Evolutionary conservation across 2,888 invertebrate genomes (phyloP).

Genomic region (Alcis repandata): DNA sequence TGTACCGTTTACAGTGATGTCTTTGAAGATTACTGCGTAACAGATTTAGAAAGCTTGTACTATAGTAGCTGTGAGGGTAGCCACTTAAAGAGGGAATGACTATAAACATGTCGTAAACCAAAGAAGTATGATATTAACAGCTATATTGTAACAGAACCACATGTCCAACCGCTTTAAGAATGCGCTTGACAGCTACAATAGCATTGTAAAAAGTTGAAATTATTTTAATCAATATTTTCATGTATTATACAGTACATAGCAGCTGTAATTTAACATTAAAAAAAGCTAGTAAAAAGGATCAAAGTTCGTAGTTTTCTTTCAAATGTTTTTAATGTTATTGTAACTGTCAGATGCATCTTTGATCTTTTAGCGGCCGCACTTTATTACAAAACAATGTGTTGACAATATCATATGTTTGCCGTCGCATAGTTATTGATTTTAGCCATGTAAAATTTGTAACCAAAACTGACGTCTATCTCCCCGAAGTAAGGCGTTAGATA

Average conservation of each 20-base stretch:
- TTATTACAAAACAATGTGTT: background rate
- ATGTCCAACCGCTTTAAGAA: too few relatives aligned
- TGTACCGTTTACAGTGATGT: constrained; percentile 10
- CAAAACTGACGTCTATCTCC: constrained; percentile 29
- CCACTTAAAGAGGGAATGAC: background rate
- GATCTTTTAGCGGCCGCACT: background rate
- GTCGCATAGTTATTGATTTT: background rate
- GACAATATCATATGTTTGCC: background rate
- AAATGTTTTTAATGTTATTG: too few relatives aligned
- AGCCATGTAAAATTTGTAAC: constrained; percentile 8
- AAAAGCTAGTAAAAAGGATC: too few relatives aligned
- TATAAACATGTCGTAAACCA: background rate
- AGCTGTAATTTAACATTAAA: too few relatives aligned
- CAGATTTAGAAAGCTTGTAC: constrained; percentile 1
- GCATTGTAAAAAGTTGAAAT: too few relatives aligned
- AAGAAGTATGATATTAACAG: too few relatives aligned
- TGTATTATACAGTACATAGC: too few relatives aligned
- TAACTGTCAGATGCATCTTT: too few relatives aligned
- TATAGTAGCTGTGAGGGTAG: background rate
- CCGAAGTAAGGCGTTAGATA: constrained; percentile 36
- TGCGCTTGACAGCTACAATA: too few relatives aligned
- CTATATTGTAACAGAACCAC: too few relatives aligned
- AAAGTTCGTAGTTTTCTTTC: too few relatives aligned
- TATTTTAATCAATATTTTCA: too few relatives aligned
- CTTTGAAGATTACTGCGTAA: background rate